Percentiles rank a stretch among this genome's conserved stretches.
These are phyloP conservation scores for Neodiprion pinetum DNA, from an alignment of 1,140 invertebrate species.

Conservation along the genomic window DNA sequence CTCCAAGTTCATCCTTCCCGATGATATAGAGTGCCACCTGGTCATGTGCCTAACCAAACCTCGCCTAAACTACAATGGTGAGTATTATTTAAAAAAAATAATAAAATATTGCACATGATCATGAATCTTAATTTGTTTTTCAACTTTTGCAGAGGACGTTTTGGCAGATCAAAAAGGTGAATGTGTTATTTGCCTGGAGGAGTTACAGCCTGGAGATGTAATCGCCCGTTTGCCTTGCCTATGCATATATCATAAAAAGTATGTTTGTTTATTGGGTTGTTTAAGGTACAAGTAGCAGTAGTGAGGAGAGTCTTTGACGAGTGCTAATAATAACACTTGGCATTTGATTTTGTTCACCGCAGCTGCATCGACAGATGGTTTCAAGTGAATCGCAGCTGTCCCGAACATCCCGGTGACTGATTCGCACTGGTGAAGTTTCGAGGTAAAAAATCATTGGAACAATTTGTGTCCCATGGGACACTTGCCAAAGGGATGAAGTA, in stretches of 20 bases:
- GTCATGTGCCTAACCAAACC: slow-evolving; percentile 99
- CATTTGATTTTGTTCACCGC: slow-evolving; percentile 54
- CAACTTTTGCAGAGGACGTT: slow-evolving; percentile 86
- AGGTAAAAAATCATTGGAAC: slow-evolving; percentile 1
- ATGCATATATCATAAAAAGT: slow-evolving; percentile 99
- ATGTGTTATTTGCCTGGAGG: slow-evolving; percentile 99
- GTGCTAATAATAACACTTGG: neutral
- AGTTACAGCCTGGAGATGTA: slow-evolving; percentile 90
- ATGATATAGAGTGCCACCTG: slow-evolving; percentile 98
- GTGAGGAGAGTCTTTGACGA: neutral
- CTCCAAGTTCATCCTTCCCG: slow-evolving; percentile 95
- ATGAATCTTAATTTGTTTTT: slow-evolving; percentile 23
- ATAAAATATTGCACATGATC: slow-evolving; percentile 12
- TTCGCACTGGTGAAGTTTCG: slow-evolving; percentile 46
- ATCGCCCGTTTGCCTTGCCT: slow-evolving; percentile 98
- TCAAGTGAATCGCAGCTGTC: slow-evolving; percentile 95
- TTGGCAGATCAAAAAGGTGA: slow-evolving; percentile 95
- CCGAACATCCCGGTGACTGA: slow-evolving; percentile 94
- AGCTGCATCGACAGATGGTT: slow-evolving; percentile 98
- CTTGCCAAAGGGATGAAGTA: slow-evolving; percentile 39
- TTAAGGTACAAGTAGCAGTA: neutral
- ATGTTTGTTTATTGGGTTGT: slow-evolving; percentile 41
- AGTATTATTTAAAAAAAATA: slow-evolving; percentile 44
- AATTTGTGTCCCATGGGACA: slow-evolving; percentile 30
- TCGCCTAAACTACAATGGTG: slow-evolving; percentile 97